Conservation (phyloP, 1,140 invertebrate genomes). For the Pogonomyrmex californicus region DNA sequence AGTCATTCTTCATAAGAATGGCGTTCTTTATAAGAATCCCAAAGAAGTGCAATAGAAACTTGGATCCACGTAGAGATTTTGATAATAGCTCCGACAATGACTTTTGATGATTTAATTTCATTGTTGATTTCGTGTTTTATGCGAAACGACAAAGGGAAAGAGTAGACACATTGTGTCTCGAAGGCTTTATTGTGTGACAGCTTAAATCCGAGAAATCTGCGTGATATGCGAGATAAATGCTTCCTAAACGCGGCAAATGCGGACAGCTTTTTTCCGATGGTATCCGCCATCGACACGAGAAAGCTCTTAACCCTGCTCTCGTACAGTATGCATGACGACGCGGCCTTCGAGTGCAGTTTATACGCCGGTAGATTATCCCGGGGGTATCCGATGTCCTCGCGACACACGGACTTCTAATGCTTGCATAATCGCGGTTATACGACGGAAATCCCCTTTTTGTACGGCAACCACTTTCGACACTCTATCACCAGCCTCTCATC, state of each 20-base stretch:
- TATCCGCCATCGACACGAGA: constrained; percentile 43
- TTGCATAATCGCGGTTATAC: constrained; percentile 23
- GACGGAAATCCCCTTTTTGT: constrained; percentile 4
- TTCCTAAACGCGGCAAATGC: constrained; percentile 17
- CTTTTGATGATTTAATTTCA: neutral
- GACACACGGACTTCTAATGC: neutral
- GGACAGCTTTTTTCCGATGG: constrained; percentile 35
- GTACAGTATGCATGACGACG: constrained; percentile 30
- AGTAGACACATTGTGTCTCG: neutral
- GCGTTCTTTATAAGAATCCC: neutral
- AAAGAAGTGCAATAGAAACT: neutral
- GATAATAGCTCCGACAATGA: neutral
- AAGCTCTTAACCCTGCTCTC: constrained; percentile 51
- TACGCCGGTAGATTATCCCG: constrained; percentile 45
- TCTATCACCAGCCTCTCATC: neutral
- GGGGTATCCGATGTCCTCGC: constrained; percentile 30
- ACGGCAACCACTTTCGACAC: neutral
- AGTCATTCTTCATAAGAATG: neutral
- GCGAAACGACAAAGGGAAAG: neutral
- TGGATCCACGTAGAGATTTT: neutral
- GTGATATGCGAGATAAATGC: constrained; percentile 11
- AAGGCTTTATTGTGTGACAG: neutral
- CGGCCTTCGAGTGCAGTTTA: constrained; percentile 34
- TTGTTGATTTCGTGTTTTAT: neutral
- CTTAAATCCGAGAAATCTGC: neutral